phyloP scores from a whole-genome alignment of 92 coral and sea anemone species.

The Parazoanthus darwini region DNA sequence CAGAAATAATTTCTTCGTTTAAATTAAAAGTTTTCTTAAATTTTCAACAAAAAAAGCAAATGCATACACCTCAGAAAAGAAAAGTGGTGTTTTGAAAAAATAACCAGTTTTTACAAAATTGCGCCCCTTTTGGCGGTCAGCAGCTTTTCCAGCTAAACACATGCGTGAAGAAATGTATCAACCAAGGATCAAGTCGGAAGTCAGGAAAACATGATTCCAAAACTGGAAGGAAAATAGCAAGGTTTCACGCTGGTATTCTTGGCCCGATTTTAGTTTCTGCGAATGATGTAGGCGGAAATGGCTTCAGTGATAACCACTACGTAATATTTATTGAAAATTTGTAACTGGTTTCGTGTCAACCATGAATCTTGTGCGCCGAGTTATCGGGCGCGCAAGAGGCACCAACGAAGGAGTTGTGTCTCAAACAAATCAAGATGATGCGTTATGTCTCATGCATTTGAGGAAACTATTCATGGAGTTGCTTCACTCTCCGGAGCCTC shows the following conservation, averaged over 20 bases:
- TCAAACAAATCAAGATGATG: slow-evolving; percentile 81
- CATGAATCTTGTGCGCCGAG: slow-evolving; percentile 80
- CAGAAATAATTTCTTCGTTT: not conserved
- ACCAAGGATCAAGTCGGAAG: slow-evolving; percentile 37
- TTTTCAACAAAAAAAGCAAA: not conserved
- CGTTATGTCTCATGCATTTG: slow-evolving; percentile 83
- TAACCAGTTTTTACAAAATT: no score
- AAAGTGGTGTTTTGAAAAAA: not conserved
- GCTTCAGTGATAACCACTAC: slow-evolving; percentile 3
- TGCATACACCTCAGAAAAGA: not conserved
- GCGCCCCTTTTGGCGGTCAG: slow-evolving; percentile 4
- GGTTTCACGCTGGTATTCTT: slow-evolving; percentile 34
- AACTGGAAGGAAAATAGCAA: not conserved
- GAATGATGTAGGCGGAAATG: slow-evolving; percentile 38
- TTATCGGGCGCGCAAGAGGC: slow-evolving; percentile 71
- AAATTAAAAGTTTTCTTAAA: not conserved
- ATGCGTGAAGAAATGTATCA: slow-evolving; percentile 20
- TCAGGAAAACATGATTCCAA: slow-evolving; percentile 1
- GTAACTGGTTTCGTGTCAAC: not conserved
- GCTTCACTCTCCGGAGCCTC: slow-evolving; percentile 93
- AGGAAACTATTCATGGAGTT: slow-evolving; percentile 96
- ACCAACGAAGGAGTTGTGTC: slow-evolving; percentile 63
- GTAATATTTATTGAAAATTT: slow-evolving; percentile 1
- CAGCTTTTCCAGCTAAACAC: slow-evolving; percentile 8
- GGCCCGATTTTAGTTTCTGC: slow-evolving; percentile 12